A percentile compares a stretch with the other conserved stretches of the same genome.
These are phyloP conservation scores for Dysmachus trigonus DNA, from an alignment of 2,888 invertebrate genomes.

Conservation along the genomic window DNA sequence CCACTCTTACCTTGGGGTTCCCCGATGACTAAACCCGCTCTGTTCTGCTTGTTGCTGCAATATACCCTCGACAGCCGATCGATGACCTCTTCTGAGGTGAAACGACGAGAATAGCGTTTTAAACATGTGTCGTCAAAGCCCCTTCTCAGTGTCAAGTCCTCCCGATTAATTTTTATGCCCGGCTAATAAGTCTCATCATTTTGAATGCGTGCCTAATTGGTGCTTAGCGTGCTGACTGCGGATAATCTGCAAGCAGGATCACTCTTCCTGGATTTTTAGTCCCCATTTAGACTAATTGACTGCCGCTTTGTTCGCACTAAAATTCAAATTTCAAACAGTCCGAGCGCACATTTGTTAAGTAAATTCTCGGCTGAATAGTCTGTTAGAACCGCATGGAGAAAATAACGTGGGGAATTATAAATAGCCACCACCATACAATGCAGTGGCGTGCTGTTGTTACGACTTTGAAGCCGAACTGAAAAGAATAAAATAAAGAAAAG, in stretches of 20 bases:
- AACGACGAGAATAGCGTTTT: neutral
- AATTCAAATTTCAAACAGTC: neutral
- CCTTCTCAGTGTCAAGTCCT: conserved; percentile 15
- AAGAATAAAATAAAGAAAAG: neutral
- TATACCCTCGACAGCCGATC: neutral
- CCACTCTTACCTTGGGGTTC: neutral
- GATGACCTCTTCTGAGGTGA: conserved; percentile 16
- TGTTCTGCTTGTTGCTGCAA: neutral
- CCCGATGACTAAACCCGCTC: neutral
- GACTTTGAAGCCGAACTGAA: neutral
- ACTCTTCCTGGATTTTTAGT: neutral
- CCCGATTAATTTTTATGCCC: neutral
- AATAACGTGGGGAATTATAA: neutral
- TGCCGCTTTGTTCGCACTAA: neutral
- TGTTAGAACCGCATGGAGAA: neutral
- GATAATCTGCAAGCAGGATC: neutral
- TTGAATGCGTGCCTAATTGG: neutral
- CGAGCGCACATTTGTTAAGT: neutral
- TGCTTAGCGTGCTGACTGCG: neutral
- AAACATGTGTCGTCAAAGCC: neutral
- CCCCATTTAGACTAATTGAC: neutral
- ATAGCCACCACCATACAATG: neutral
- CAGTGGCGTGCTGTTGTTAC: neutral
- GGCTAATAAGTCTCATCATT: neutral
- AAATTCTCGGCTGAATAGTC: neutral